These are phyloP conservation scores for Aurelia aurita complex sp. Pacific DNA, from an alignment of 30 jellyfish, hydroid and myxozoan species.

Conservation along the genomic window DNA sequence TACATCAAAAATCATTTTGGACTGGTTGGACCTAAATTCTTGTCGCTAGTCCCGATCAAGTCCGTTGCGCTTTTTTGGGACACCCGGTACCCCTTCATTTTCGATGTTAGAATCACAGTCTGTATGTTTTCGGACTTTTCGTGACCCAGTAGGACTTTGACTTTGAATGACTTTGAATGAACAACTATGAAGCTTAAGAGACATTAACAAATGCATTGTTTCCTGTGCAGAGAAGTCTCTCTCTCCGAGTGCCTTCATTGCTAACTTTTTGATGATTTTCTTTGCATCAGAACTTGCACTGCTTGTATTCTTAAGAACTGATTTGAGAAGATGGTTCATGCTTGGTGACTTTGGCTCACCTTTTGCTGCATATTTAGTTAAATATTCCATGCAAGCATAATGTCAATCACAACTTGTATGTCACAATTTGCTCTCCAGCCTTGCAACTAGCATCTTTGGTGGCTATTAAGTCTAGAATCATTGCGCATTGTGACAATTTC, in stretches of 20 bases:
- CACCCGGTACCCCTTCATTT: background rate
- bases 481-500: conserved; percentile 19
- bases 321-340: background rate
- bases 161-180: no score
- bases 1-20: no score
- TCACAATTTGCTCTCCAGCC: conserved; percentile 65
- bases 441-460: conserved; percentile 34
- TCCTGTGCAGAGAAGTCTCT: conserved; percentile 31
- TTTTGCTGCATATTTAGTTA: conserved; percentile 61
- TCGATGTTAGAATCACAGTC: background rate
- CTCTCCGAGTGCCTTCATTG: conserved; percentile 10
- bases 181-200: no score
- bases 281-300: background rate
- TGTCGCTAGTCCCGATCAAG: no score
- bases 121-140: no score
- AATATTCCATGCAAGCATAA: conserved; percentile 52
- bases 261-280: conserved; percentile 3
- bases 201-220: background rate
- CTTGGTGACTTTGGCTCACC: conserved; percentile 25
- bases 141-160: no score
- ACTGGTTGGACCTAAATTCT: no score
- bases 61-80: no score
- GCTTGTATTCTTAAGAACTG: no score
- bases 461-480: conserved; percentile 38
- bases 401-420: background rate